These are phyloP conservation scores for Anastatus disparis DNA, from an alignment of 1,140 invertebrate species.

Conservation along the genomic window DNA sequence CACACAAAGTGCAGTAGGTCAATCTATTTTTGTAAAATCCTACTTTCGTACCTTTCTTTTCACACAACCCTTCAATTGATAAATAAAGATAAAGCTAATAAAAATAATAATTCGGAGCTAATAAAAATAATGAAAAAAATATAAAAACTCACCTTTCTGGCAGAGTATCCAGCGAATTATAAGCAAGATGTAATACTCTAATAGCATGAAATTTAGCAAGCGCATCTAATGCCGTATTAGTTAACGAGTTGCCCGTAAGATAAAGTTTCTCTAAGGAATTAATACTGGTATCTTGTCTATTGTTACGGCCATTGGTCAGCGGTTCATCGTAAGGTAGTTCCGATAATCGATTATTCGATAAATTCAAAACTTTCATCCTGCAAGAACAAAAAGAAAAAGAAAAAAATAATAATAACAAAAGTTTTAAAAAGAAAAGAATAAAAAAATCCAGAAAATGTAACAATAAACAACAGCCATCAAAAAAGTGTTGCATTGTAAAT, in stretches of 20 bases:
- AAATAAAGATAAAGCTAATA: no score
- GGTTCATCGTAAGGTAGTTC: conserved; percentile 70
- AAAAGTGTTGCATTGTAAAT: no score
- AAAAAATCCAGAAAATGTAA: no score
- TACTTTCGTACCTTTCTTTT: no score
- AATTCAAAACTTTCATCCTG: conserved; percentile 78
- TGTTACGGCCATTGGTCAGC: conserved; percentile 46
- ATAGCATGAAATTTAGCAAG: conserved; percentile 75
- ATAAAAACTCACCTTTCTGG: conserved; percentile 71
- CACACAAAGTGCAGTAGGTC: no score
- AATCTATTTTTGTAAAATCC: no score
- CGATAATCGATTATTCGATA: conserved; percentile 80
- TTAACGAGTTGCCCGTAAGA: conserved; percentile 81
- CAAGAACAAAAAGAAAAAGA: conserved; percentile 35
- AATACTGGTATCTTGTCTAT: neutral
- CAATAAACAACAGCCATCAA: no score
- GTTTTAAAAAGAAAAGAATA: no score
- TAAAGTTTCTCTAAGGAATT: conserved; percentile 76
- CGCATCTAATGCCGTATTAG: conserved; percentile 76
- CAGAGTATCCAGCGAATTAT: conserved; percentile 79
- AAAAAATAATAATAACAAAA: neutral
- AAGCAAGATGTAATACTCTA: conserved; percentile 79
- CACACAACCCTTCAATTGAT: no score
- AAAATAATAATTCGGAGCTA: no score
- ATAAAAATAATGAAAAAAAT: no score